A percentile compares a stretch with the other conserved stretches of the same genome.
phyloP scores from a whole-genome alignment of 2,797 vertebrate species.

The Acipenser transmontanus region DNA sequence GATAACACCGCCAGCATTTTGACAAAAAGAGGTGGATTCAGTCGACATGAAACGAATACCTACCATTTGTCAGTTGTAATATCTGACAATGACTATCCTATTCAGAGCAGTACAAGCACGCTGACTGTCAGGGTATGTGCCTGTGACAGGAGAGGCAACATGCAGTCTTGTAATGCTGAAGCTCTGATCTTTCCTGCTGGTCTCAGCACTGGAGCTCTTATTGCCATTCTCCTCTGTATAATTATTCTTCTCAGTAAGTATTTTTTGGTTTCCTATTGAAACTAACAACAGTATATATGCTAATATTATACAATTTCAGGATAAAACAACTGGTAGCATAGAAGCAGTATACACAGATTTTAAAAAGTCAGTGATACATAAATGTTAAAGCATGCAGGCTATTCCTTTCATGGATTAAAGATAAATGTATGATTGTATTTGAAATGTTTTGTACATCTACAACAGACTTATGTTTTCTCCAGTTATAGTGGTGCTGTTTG shows the following conservation, averaged over 20 bases:
- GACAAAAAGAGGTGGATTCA: constrained; percentile 84
- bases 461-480: constrained; percentile 20
- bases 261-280: too few species aligned
- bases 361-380: not conserved
- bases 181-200: constrained; percentile 83
- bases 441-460: not conserved
- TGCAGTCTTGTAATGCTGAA: constrained; percentile 83
- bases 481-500: constrained; percentile 97
- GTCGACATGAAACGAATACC: constrained; percentile 79
- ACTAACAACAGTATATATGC: too few species aligned
- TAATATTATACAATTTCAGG: not conserved
- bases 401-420: constrained; percentile 6
- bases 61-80: constrained; percentile 92
- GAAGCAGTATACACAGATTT: not conserved
- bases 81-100: constrained; percentile 88
- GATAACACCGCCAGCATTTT: constrained; percentile 94
- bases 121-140: constrained; percentile 85
- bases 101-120: constrained; percentile 91
- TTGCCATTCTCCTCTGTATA: constrained; percentile 90
- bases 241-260: constrained; percentile 85
- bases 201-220: constrained; percentile 85
- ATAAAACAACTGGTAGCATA: not conserved
- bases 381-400: not conserved
- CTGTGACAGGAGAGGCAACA: constrained; percentile 79
- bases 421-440: constrained; percentile 21